Evolutionary conservation across 2,113 vertebrate species (phyloP).

Genomic region (Oxyura jamaicensis): DNA sequence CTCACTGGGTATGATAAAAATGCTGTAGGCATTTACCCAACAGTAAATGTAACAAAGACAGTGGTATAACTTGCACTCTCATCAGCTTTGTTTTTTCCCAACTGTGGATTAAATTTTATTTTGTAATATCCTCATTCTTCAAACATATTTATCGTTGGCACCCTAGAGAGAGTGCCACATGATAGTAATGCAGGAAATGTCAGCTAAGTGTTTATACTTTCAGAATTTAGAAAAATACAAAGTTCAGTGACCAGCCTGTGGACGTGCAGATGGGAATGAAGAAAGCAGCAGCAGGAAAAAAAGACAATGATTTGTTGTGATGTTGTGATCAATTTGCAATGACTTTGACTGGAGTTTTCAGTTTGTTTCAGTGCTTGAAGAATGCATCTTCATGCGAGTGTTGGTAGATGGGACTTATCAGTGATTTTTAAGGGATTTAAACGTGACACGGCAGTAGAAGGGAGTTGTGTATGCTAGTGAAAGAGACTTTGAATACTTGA

Average conservation of each 20-base stretch:
- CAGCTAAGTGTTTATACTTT: neutral
- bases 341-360: neutral
- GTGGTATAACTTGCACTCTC: neutral
- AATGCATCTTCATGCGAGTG: neutral
- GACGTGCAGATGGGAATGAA: neutral
- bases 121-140: neutral
- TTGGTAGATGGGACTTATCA: neutral
- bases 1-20: neutral
- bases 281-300: neutral
- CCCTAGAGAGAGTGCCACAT: neutral
- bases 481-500: neutral
- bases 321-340: neutral
- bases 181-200: neutral
- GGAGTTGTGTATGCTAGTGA: neutral
- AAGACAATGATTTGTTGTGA: neutral
- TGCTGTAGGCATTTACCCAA: neutral
- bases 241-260: neutral
- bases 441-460: neutral
- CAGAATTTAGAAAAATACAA: neutral
- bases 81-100: neutral
- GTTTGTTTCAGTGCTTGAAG: neutral
- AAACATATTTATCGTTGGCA: neutral
- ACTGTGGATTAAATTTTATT: neutral
- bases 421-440: slow-evolving; percentile 1
- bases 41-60: neutral